Percentiles rank a stretch among this genome's conserved stretches.
Evolutionary conservation across 2,797 vertebrate species (phyloP).

Genomic region (Varecia variegata): DNA sequence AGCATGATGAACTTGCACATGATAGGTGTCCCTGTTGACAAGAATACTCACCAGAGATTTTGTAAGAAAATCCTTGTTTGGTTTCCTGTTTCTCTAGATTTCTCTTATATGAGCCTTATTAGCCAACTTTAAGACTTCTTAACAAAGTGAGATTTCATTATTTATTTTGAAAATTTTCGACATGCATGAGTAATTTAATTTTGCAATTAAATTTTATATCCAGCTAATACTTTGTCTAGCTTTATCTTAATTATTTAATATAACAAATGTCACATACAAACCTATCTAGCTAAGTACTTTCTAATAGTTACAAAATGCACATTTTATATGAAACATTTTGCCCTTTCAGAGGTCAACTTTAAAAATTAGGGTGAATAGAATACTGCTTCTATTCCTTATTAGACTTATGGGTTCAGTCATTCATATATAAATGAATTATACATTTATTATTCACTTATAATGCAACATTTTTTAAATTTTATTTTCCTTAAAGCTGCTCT

Average conservation of each 20-base stretch:
- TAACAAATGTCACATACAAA: neutral
- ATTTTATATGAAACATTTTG: neutral
- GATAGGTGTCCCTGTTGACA: neutral
- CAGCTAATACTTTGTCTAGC: conserved; percentile 20
- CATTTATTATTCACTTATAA: neutral
- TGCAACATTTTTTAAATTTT: neutral
- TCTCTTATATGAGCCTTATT: neutral
- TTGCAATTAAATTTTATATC: conserved; percentile 55
- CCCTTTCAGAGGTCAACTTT: neutral
- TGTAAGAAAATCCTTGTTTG: neutral
- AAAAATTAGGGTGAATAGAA: neutral
- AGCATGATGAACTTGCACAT: neutral
- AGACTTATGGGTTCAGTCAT: neutral
- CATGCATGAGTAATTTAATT: conserved; percentile 44
- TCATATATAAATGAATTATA: neutral
- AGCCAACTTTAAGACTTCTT: neutral
- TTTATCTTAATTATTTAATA: conserved; percentile 24
- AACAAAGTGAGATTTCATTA: neutral
- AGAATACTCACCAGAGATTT: conserved; percentile 17
- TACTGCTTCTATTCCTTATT: neutral
- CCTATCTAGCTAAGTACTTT: neutral
- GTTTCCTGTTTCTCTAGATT: neutral
- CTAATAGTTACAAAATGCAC: neutral
- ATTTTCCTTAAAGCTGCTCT: neutral
- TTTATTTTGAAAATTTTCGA: conserved; percentile 35